Conservation (phyloP, 2,797 vertebrate species). For the Heterohyrax brucei region DNA sequence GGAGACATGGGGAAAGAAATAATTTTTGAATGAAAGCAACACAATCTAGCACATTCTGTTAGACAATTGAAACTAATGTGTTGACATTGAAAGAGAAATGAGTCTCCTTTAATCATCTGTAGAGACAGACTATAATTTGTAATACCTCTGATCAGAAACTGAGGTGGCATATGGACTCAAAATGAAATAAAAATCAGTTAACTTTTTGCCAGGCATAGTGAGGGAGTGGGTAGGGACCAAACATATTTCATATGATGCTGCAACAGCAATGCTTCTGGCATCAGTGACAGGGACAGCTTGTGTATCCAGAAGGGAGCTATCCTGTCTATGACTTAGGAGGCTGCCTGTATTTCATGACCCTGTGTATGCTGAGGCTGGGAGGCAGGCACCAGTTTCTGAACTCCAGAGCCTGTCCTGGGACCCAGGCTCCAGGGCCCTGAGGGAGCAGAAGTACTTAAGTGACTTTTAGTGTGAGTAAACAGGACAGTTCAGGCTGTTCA, state of each 20-base stretch:
- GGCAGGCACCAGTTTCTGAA: neutral
- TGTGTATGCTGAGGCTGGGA: neutral
- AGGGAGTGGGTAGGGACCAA: neutral
- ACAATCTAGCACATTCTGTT: conserved; percentile 81
- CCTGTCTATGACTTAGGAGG: conserved; percentile 44
- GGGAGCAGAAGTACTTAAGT: neutral
- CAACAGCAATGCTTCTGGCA: conserved; percentile 85
- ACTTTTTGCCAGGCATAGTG: conserved; percentile 84
- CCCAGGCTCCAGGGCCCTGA: neutral
- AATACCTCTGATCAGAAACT: conserved; percentile 86
- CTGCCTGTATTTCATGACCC: neutral
- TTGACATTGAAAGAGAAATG: conserved; percentile 84
- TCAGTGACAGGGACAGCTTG: conserved; percentile 85
- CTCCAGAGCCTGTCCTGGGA: fast-evolving
- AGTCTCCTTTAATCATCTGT: conserved; percentile 82
- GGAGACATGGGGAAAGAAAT: conserved; percentile 61
- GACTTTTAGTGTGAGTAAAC: neutral
- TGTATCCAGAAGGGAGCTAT: conserved; percentile 68
- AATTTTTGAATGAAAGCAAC: conserved; percentile 69
- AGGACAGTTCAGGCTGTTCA: neutral
- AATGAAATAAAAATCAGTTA: conserved; percentile 85
- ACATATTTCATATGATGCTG: conserved; percentile 66
- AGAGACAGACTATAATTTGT: conserved; percentile 83
- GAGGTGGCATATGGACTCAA: conserved; percentile 87
- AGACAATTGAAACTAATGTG: conserved; percentile 84